phyloP scores from a whole-genome alignment of 2,888 invertebrate species.

The Leucophenga maculata region DNA sequence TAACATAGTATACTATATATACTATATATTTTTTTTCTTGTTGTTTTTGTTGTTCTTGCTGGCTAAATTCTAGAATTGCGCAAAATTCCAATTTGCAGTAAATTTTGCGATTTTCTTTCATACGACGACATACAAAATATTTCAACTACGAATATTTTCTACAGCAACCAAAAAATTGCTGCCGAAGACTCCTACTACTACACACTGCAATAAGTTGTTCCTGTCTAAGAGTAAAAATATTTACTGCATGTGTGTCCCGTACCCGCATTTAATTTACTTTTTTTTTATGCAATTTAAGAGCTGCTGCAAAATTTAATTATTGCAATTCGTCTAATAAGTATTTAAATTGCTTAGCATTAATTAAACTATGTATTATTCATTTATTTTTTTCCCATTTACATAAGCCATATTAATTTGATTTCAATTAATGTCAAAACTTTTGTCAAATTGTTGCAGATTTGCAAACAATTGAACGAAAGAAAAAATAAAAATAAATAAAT shows the following conservation, averaged over 20 bases:
- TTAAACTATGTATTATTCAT: too few relatives aligned
- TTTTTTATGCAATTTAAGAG: constrained; percentile 18
- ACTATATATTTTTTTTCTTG: not conserved
- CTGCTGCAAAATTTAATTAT: not conserved
- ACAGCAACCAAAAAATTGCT: not conserved
- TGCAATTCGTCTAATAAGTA: too few relatives aligned
- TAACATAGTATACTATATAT: not conserved
- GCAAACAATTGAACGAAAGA: too few relatives aligned
- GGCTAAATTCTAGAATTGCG: constrained; percentile 59
- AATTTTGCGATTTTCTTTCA: constrained; percentile 70
- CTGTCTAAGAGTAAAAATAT: not conserved
- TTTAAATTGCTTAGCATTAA: too few relatives aligned
- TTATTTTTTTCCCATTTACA: too few relatives aligned
- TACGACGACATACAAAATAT: constrained; percentile 64
- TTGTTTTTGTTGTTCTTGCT: constrained; percentile 40
- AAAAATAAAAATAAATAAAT: constrained; percentile 44
- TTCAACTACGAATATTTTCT: constrained; percentile 63
- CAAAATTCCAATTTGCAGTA: constrained; percentile 71
- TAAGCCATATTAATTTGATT: too few relatives aligned
- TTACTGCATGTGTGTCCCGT: not conserved
- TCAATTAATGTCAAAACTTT: too few relatives aligned
- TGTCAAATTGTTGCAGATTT: too few relatives aligned
- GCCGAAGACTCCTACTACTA: not conserved
- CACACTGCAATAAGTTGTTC: not conserved
- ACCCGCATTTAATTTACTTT: constrained; percentile 8